Evolutionary conservation across 2,888 invertebrate genomes (phyloP), one percentile per base, ranked within the genome.

Genomic region (Tachina fera): DNA sequence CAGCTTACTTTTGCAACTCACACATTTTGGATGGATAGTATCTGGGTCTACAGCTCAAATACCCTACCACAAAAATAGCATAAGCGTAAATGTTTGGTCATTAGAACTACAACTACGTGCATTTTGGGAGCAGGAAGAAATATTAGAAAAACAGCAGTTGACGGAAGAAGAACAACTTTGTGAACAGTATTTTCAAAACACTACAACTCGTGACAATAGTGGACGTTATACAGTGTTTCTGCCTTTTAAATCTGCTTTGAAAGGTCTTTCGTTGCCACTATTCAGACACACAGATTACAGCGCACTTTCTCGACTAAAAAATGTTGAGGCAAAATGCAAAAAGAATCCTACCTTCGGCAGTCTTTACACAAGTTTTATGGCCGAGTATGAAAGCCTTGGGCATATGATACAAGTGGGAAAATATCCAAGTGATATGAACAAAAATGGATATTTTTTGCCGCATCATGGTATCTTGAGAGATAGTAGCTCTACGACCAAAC

Each of bases 401-500:
- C 71, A 77, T 45, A 78, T 79, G 70, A 13, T 10, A 8, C 71
- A 53, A 41, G 19, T 68, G 41, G 63, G 63, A 14, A 56, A n/a
- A 8, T 72, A 68, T 61, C 67, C 74, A 16, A 6, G 11, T 1
- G 53, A 53, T 61, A 16, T 70, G 8, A 14, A 47, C 5, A 43
- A n/a, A n/a, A 53, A 61, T n/a, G 53, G 61, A 4, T 81, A 61
- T 63, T 76, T 68, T 70, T 82, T 22, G 22, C 76, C 76, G 6
- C 75, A 76, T 56, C 82, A 82, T 16, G 70, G 70, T 4, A 63
- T 82, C 22, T 16, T 72, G 0, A 60, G 45, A 11, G 71, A 75
- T 10, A 68, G 45, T 16, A 82, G 81, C 16, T 61, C 70, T 1
- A 82, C 81, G 9, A 82, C 81, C 60, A 22, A 22, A 22, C 22